These are phyloP conservation scores for Arge pagana DNA, from an alignment of 2,888 invertebrate genomes.

Conservation along the genomic window DNA sequence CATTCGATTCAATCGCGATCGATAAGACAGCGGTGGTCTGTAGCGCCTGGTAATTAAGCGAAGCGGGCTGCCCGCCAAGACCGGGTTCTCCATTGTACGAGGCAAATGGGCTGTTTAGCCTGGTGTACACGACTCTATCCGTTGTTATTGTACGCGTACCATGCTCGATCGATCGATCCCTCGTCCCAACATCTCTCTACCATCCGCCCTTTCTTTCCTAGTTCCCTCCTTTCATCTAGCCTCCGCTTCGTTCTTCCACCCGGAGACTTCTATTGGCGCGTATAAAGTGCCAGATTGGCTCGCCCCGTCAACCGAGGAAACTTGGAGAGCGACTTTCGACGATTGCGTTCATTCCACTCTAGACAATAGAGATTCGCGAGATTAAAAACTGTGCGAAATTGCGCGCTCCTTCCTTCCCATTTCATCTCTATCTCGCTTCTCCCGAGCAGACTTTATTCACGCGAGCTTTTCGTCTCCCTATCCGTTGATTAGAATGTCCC, in stretches of 20 bases:
- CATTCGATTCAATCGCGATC: not conserved
- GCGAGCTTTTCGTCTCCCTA: too few species aligned
- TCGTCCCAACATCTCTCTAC: constrained; percentile 12
- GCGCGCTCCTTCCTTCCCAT: too few species aligned
- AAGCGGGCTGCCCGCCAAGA: constrained; percentile 38
- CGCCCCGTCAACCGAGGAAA: constrained; percentile 10
- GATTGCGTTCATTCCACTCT: not conserved
- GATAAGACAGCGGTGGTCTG: constrained; percentile 9
- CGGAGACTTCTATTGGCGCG: constrained; percentile 5
- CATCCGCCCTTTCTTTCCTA: not conserved
- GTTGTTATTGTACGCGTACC: constrained; percentile 40
- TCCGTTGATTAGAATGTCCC: too few species aligned
- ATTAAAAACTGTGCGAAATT: constrained; percentile 1
- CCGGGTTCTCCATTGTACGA: constrained; percentile 44
- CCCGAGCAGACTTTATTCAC: too few species aligned
- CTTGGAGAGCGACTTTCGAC: constrained; percentile 9
- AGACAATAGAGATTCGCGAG: constrained; percentile 1
- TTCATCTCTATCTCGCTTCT: too few species aligned
- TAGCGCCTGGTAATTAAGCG: constrained; percentile 46
- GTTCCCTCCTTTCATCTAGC: constrained; percentile 4
- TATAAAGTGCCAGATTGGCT: constrained; percentile 14
- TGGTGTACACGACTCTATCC: constrained; percentile 43
- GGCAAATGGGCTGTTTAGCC: constrained; percentile 49
- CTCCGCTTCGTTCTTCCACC: not conserved
- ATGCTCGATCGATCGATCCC: constrained; percentile 39